A percentile compares a stretch with the other conserved stretches of the same genome.
phyloP scores from a whole-genome alignment of 2,113 vertebrate species.

The Mesoclemmys tuberculata region DNA sequence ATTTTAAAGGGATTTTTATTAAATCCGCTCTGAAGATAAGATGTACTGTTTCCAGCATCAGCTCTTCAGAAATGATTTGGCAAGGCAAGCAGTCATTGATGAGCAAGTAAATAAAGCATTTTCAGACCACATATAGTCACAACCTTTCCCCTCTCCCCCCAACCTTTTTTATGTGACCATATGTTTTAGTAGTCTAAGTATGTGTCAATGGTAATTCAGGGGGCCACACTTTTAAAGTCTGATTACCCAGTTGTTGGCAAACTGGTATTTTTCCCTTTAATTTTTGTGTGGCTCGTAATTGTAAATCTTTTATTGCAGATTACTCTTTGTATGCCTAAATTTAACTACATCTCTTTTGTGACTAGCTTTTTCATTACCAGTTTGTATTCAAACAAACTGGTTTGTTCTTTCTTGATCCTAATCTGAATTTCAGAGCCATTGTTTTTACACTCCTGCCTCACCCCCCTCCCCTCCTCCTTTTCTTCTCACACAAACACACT shows the following conservation, averaged over 20 bases:
- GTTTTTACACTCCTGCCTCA: slow-evolving; percentile 9
- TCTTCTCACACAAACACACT: neutral
- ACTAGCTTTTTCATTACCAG: neutral
- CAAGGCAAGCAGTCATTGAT: neutral
- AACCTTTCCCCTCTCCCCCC: neutral
- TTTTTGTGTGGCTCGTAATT: neutral
- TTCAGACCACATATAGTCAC: slow-evolving; percentile 35
- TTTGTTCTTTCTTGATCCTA: slow-evolving; percentile 70
- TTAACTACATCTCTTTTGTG: neutral
- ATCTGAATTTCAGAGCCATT: slow-evolving; percentile 74
- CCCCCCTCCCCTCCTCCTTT: neutral
- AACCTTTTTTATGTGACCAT: slow-evolving; percentile 45
- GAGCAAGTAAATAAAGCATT: slow-evolving; percentile 26
- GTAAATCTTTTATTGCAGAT: neutral
- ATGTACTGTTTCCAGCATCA: neutral
- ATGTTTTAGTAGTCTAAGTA: slow-evolving; percentile 61
- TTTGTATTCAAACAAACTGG: slow-evolving; percentile 62
- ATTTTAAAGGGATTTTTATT: neutral
- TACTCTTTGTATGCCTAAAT: neutral
- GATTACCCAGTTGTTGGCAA: slow-evolving; percentile 12
- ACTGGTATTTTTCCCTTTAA: slow-evolving; percentile 24
- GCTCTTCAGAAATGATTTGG: neutral
- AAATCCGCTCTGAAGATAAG: neutral
- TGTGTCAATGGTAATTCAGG: slow-evolving; percentile 44
- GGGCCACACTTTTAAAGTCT: slow-evolving; percentile 16